Evolutionary conservation across 92 coral and sea anemone species (phyloP).

Genomic region (Porites divaricata): DNA sequence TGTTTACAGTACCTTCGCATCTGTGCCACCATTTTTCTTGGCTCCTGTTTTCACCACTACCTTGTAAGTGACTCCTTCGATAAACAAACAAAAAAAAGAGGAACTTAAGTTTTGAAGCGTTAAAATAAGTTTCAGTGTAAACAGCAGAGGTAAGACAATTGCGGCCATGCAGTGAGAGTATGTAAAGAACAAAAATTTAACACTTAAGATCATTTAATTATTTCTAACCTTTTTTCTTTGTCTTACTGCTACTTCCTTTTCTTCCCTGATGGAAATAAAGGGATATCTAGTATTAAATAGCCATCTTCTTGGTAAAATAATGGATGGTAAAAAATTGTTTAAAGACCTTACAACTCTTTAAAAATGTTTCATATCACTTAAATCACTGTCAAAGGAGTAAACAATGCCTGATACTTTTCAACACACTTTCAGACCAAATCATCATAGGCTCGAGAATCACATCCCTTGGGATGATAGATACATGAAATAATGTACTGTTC

Average conservation of each 20-base stretch:
- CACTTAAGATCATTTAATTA: background rate
- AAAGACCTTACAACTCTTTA: too few species aligned
- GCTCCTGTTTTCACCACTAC: slow-evolving; percentile 90
- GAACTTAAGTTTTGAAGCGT: background rate
- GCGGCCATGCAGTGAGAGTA: too few species aligned
- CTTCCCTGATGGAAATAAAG: slow-evolving; percentile 14
- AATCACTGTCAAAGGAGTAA: too few species aligned
- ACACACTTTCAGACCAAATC: too few species aligned
- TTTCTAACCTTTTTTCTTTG: slow-evolving; percentile 50
- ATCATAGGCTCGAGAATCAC: too few species aligned
- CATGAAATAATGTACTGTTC: too few species aligned
- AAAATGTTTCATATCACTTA: too few species aligned
- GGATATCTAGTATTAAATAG: background rate
- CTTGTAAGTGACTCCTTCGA: slow-evolving; percentile 61
- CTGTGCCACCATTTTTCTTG: slow-evolving; percentile 93
- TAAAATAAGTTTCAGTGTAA: too few species aligned
- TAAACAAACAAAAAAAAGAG: background rate
- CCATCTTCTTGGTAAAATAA: background rate
- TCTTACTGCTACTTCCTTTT: slow-evolving; percentile 10
- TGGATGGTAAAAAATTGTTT: too few species aligned
- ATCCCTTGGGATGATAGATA: too few species aligned
- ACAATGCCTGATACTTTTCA: too few species aligned
- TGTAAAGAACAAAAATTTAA: too few species aligned
- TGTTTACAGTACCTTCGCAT: slow-evolving; percentile 83
- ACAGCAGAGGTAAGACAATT: background rate